Evolutionary conservation across 92 coral and sea anemone species (phyloP).

Genomic region (Porites lobata): DNA sequence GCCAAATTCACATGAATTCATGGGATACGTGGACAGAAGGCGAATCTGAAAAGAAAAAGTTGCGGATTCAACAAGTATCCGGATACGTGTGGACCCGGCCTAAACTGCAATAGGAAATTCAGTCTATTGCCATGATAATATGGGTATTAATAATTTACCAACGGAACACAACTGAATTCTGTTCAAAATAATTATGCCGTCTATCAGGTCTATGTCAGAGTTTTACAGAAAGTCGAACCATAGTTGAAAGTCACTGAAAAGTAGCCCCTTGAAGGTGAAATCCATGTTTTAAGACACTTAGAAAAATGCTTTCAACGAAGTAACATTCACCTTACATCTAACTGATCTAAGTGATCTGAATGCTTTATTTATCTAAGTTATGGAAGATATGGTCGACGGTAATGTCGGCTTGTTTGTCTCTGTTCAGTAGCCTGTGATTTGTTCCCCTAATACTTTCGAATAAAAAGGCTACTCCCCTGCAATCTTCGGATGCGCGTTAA

Average conservation of each 20-base stretch:
- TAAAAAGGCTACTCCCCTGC: background rate
- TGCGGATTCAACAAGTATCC: background rate
- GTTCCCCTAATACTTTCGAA: background rate
- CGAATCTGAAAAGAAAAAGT: constrained; percentile 2
- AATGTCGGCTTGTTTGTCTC: too few species aligned
- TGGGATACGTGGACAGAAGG: constrained; percentile 8
- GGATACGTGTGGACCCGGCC: background rate
- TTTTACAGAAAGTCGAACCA: too few species aligned
- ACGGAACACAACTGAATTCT: background rate
- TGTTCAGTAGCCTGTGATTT: background rate
- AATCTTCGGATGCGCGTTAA: constrained; percentile 16
- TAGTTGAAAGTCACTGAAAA: background rate
- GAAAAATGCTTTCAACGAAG: background rate
- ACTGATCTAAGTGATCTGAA: background rate
- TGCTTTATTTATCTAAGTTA: background rate
- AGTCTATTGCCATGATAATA: constrained; percentile 1
- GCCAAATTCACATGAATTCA: background rate
- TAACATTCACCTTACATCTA: background rate
- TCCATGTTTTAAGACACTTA: background rate
- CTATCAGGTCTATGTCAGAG: too few species aligned
- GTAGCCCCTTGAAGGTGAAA: background rate
- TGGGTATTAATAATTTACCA: background rate
- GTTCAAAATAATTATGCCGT: too few species aligned
- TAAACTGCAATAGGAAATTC: background rate
- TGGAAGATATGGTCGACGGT: background rate